phyloP scores from a whole-genome alignment of 53 echinoderm and acorn worm species.

The Henricia sp. region DNA sequence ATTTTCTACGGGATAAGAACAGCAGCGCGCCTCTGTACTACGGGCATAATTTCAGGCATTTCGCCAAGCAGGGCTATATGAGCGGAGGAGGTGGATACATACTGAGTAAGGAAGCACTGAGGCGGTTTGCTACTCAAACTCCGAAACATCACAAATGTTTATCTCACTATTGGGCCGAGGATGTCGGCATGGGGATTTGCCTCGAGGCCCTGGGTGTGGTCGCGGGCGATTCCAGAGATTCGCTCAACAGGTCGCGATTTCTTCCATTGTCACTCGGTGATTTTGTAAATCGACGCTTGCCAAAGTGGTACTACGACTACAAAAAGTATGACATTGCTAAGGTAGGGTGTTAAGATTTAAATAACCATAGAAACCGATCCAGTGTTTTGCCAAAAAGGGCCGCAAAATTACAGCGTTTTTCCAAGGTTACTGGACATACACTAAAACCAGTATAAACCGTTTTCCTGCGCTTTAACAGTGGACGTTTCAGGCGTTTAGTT shows the following conservation, averaged over 20 bases:
- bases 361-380: no score
- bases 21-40: conserved; percentile 53
- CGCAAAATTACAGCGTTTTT: no score
- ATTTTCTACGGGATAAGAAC: conserved; percentile 66
- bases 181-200: conserved; percentile 58
- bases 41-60: conserved; percentile 48
- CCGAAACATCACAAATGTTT: neutral
- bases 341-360: no score
- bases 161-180: conserved; percentile 29
- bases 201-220: conserved; percentile 50
- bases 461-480: no score
- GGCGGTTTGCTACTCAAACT: conserved; percentile 23
- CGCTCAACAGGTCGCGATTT: conserved; percentile 60
- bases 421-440: no score
- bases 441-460: no score
- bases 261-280: conserved; percentile 35
- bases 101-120: conserved; percentile 63
- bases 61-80: conserved; percentile 38
- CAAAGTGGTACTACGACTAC: conserved; percentile 41
- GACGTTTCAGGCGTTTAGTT: no score
- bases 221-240: conserved; percentile 60
- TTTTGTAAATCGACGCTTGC: conserved; percentile 13
- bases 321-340: conserved; percentile 5
- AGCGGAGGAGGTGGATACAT: conserved; percentile 83
- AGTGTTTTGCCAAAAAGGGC: no score